phyloP scores from a whole-genome alignment of 1,140 invertebrate species.

The Diorhabda elongata region DNA sequence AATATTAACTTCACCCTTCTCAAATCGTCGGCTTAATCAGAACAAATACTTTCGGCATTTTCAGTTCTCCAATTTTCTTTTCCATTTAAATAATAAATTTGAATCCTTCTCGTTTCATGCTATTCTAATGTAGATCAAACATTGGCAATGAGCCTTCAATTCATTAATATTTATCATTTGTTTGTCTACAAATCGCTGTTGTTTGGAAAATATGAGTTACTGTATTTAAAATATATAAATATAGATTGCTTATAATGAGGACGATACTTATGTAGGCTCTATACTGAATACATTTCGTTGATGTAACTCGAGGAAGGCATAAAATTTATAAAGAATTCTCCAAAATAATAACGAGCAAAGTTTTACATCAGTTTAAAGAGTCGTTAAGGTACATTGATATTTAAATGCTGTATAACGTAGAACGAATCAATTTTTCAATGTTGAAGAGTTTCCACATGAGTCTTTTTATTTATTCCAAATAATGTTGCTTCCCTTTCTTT shows the following conservation, averaged over 20 bases:
- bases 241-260: neutral
- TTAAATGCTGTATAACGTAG: no score
- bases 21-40: neutral
- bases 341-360: no score
- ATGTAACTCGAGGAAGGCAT: no score
- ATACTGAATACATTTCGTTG: neutral
- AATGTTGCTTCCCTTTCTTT: no score
- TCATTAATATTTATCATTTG: conserved; percentile 1
- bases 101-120: neutral
- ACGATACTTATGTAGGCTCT: neutral
- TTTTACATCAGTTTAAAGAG: no score
- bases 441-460: no score
- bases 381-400: no score
- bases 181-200: neutral
- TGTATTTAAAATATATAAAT: neutral
- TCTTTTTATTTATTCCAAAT: no score
- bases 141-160: neutral
- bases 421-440: no score
- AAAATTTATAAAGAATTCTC: no score
- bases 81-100: conserved; percentile 1
- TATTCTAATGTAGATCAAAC: conserved; percentile 3
- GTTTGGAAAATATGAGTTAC: neutral
- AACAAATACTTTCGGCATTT: conserved; percentile 2
- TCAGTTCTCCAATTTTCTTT: conserved; percentile 2
- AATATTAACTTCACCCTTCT: conserved; percentile 2